phyloP scores from a whole-genome alignment of 2,888 invertebrate genomes.

The Acanthopleura granulata region DNA sequence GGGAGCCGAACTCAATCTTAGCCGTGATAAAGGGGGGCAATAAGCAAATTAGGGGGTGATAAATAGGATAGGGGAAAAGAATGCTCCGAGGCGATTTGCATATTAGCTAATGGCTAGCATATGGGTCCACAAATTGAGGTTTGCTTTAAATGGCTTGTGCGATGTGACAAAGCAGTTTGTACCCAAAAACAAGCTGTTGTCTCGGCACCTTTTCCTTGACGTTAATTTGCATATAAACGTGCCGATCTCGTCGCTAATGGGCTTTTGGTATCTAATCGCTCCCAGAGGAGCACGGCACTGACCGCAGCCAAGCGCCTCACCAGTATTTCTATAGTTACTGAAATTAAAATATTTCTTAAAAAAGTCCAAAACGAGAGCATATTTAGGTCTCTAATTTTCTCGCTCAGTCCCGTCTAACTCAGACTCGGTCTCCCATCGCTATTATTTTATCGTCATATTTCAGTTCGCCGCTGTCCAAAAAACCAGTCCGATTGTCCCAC shows the following conservation, averaged over 20 bases:
- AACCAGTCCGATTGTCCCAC: not conserved
- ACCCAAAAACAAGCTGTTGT: constrained; percentile 19
- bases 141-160: constrained; percentile 6
- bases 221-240: constrained; percentile 17
- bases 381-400: too few relatives aligned
- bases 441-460: too few relatives aligned
- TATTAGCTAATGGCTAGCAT: constrained; percentile 17
- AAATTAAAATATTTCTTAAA: constrained; percentile 10
- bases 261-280: constrained; percentile 2
- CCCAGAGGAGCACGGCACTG: not conserved
- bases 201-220: constrained; percentile 1
- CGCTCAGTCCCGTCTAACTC: too few relatives aligned
- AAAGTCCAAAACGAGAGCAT: too few relatives aligned
- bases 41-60: constrained; percentile 6
- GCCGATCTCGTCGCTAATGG: constrained; percentile 9
- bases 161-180: constrained; percentile 11
- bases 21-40: not conserved
- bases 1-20: too few relatives aligned
- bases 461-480: too few relatives aligned
- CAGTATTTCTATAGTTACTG: not conserved
- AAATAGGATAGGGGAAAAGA: not conserved
- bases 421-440: too few relatives aligned
- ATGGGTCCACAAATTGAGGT: constrained; percentile 14
- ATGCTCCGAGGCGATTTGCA: not conserved
- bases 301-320: not conserved